Evolutionary conservation across 2,888 invertebrate species (phyloP), one percentile per base, ranked within the genome.

Genomic region (Zygothrica quintamaculata): DNA sequence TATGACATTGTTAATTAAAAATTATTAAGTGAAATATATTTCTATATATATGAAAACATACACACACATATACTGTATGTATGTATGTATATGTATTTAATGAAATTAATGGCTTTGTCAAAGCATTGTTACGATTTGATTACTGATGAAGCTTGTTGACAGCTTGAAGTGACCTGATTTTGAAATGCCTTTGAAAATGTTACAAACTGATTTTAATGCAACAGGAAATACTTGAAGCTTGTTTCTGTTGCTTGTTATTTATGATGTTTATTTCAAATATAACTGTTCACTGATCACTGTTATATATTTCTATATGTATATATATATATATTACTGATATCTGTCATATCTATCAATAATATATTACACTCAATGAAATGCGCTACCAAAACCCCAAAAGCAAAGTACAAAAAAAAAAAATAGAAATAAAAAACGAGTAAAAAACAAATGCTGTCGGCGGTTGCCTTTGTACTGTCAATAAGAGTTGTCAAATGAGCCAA

Each of bases 271-370:
- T n/a, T n/a, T n/a, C n/a, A n/a, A 36, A 16, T 31, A 16, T 37
- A 33, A 39, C n/a, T n/a, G n/a, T n/a, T n/a, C n/a, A 43, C 53
- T 77, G 74, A 67, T 77, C 77, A 55, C 39, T 29, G n/a, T 12
- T 25, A 70, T 65, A 58, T n/a, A n/a, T n/a, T n/a, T n/a, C n/a
- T n/a, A n/a, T n/a, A n/a, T n/a, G n/a, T n/a, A n/a, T n/a, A n/a
- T n/a, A n/a, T n/a, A n/a, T n/a, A n/a, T n/a, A n/a, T 69, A 59
- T 71, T 51, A 61, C 70, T 66, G 58, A 69, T 77, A 52, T 40
- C 51, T 57, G 48, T 33, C 22, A 59, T 61, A 58, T 70, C 70
- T 70, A 80, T 86, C 66, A 74, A 74, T 86, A 71, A 80, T 87
- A 87, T 80, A 80, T 79, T 70, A 18, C 55, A 39, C 60, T 37